A percentile compares a stretch with the other conserved stretches of the same genome.
These are phyloP conservation scores for Rhagophthalmus giganteus DNA, from an alignment of 2,888 invertebrate species.

Conservation along the genomic window DNA sequence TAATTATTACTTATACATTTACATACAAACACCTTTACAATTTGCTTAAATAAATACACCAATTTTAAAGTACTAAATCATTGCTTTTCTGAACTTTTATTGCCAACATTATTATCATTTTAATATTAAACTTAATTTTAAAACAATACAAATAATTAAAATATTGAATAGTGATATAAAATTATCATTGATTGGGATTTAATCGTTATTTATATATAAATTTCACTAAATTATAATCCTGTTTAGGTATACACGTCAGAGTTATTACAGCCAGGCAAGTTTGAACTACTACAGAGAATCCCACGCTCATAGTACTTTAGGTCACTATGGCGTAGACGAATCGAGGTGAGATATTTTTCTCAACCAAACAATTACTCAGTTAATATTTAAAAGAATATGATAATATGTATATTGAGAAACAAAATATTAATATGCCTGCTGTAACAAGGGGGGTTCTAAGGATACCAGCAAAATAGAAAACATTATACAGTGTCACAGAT, in stretches of 20 bases:
- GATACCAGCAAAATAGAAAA: not conserved
- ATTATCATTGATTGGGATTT: too few relatives aligned
- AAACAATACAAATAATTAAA: too few relatives aligned
- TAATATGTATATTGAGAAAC: not conserved
- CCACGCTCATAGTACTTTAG: slow-evolving; percentile 49
- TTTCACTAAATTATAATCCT: slow-evolving; percentile 40
- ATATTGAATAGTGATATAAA: too few relatives aligned
- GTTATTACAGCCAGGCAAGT: slow-evolving; percentile 55
- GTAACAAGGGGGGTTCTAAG: not conserved
- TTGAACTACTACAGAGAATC: slow-evolving; percentile 56
- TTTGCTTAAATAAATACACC: too few relatives aligned
- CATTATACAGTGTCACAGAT: too few relatives aligned
- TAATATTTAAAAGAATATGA: not conserved
- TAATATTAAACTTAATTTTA: too few relatives aligned
- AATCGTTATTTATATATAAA: too few relatives aligned
- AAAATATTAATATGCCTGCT: not conserved
- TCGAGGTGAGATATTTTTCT: slow-evolving; percentile 53
- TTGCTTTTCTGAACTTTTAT: too few relatives aligned
- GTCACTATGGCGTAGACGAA: slow-evolving; percentile 54
- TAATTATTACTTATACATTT: too few relatives aligned
- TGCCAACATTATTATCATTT: too few relatives aligned
- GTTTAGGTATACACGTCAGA: slow-evolving; percentile 55
- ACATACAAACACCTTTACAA: too few relatives aligned
- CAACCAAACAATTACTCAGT: slow-evolving; percentile 1
- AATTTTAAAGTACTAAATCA: too few relatives aligned